Evolutionary conservation across 2,888 invertebrate species (phyloP).

Genomic region (Malacosoma neustria): DNA sequence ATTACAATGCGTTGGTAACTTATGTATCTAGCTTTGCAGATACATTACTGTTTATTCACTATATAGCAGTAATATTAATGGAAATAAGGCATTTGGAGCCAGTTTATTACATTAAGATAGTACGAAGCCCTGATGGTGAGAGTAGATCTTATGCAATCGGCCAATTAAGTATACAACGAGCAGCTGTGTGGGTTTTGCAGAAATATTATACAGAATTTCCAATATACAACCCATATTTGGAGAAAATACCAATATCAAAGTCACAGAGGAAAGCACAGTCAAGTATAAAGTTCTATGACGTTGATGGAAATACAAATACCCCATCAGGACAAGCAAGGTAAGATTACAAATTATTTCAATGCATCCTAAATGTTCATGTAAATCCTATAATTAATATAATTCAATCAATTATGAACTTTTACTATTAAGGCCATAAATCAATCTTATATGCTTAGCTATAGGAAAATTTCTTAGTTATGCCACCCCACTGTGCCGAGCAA

Average conservation of each 20-base stretch:
- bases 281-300: constrained; percentile 97
- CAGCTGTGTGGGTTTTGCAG: constrained; percentile 95
- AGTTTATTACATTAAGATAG: constrained; percentile 90
- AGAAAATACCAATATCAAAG: constrained; percentile 91
- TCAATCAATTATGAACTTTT: too few species aligned
- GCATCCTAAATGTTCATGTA: too few species aligned
- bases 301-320: constrained; percentile 85
- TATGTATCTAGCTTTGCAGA: constrained; percentile 96
- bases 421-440: too few species aligned
- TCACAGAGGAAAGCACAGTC: constrained; percentile 85
- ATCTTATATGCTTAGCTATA: too few species aligned
- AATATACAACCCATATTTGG: constrained; percentile 96
- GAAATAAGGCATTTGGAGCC: constrained; percentile 95
- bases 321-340: constrained; percentile 81
- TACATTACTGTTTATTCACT: constrained; percentile 95
- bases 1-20: constrained; percentile 91
- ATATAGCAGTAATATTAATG: constrained; percentile 92
- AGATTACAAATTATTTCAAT: too few species aligned
- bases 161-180: constrained; percentile 94
- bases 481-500: too few species aligned
- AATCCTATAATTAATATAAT: too few species aligned
- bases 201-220: constrained; percentile 97
- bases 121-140: constrained; percentile 96
- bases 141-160: constrained; percentile 91
- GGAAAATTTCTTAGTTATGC: too few species aligned